These are phyloP conservation scores for Agrotis segetum DNA, from an alignment of 2,888 invertebrate species.

Conservation along the genomic window DNA sequence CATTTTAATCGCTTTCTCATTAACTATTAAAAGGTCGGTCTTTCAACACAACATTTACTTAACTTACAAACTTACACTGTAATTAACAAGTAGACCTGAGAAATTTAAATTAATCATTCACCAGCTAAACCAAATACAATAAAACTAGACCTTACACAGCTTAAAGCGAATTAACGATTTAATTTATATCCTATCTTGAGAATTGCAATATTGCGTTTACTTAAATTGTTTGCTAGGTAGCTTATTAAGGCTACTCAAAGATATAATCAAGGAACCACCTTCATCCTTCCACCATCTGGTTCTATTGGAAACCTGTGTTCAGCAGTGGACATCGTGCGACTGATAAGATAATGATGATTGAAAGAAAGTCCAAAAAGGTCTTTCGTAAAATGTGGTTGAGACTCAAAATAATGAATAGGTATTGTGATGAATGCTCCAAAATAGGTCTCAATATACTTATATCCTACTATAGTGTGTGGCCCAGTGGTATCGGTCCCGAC, in stretches of 20 bases:
- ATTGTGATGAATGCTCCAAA: neutral
- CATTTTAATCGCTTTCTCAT: neutral
- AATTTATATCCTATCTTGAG: neutral
- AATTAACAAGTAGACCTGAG: neutral
- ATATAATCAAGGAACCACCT: no score
- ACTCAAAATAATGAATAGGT: no score
- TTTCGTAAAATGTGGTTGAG: no score
- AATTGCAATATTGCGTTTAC: conserved; percentile 4
- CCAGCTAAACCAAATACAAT: conserved; percentile 1
- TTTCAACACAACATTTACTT: neutral
- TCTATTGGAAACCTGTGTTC: no score
- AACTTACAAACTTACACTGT: conserved; percentile 13
- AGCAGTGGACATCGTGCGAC: no score
- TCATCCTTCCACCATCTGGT: no score
- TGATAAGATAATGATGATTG: no score
- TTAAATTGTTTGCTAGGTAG: neutral
- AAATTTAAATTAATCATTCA: conserved; percentile 2
- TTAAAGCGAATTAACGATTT: conserved; percentile 5
- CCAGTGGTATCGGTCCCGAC: no score
- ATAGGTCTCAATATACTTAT: neutral
- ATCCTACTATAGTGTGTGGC: neutral
- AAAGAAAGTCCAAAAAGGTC: no score
- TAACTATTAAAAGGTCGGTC: neutral
- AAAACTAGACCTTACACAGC: conserved; percentile 14
- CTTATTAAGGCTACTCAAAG: neutral